Conservation (phyloP, 64 coral and sea anemone species). For the Montipora capricornis region DNA sequence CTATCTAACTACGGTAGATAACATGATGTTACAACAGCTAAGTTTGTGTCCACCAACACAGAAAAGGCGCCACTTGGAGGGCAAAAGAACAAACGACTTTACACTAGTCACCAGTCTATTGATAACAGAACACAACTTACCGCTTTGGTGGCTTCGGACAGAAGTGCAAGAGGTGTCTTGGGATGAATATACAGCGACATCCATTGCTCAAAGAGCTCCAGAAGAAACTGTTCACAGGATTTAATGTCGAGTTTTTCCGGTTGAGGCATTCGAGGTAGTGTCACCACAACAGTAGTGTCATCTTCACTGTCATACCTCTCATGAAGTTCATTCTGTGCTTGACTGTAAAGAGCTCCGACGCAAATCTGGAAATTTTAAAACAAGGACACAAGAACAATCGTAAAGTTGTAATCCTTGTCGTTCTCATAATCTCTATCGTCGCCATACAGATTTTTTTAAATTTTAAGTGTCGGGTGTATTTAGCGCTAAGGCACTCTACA, state of each 20-base stretch:
- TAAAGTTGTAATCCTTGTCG: neutral
- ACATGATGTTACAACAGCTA: too few relatives aligned
- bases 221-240: constrained; percentile 95
- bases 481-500: too few relatives aligned
- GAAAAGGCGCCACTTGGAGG: too few relatives aligned
- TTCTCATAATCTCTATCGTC: neutral
- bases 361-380: constrained; percentile 65
- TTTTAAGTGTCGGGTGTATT: too few relatives aligned
- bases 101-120: neutral
- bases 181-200: constrained; percentile 99
- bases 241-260: constrained; percentile 94
- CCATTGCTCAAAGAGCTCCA: constrained; percentile 99
- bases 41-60: too few relatives aligned
- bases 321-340: constrained; percentile 79
- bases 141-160: constrained; percentile 95
- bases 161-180: constrained; percentile 90
- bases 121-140: constrained; percentile 52
- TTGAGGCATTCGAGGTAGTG: constrained; percentile 79
- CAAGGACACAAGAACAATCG: neutral
- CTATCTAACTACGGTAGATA: too few relatives aligned
- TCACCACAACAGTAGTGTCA: constrained; percentile 75
- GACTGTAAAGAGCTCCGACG: constrained; percentile 76
- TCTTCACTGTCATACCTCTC: constrained; percentile 82
- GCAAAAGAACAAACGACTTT: neutral
- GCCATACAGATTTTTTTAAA: too few relatives aligned